Evolutionary conservation across 2,888 invertebrate species (phyloP).

Genomic region (Cryptophagus acutangulus): DNA sequence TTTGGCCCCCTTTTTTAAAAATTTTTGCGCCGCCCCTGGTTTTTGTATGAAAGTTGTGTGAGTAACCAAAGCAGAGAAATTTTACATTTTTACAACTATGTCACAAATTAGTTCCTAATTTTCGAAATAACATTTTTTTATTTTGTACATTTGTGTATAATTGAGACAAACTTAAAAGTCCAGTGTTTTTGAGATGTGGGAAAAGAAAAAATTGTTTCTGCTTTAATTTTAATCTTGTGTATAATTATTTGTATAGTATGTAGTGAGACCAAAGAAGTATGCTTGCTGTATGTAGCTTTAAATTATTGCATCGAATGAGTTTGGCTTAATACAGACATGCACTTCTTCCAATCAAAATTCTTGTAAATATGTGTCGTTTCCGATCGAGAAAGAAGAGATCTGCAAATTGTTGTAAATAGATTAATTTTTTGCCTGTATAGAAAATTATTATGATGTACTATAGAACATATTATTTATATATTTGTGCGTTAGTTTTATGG

Average conservation of each 20-base stretch:
- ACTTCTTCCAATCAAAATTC: conserved; percentile 28
- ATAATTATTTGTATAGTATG: not conserved
- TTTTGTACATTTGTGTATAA: conserved; percentile 3
- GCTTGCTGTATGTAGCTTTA: conserved; percentile 48
- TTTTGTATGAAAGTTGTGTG: too few species aligned
- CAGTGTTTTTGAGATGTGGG: too few species aligned
- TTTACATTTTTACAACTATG: not conserved
- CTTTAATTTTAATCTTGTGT: not conserved
- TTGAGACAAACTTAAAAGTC: too few species aligned
- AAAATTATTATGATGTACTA: too few species aligned
- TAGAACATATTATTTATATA: too few species aligned
- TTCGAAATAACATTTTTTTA: not conserved
- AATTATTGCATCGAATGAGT: conserved; percentile 44
- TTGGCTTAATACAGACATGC: conserved; percentile 34
- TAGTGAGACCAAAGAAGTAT: conserved; percentile 43
- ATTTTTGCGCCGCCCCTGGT: too few species aligned
- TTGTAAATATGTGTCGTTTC: conserved; percentile 12
- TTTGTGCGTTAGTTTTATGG: too few species aligned
- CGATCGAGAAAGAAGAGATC: too few species aligned
- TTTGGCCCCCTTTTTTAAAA: too few species aligned
- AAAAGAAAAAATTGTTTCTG: too few species aligned
- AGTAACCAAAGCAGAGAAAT: conserved; percentile 5
- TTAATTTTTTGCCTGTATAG: too few species aligned
- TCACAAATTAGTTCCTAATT: not conserved
- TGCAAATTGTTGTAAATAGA: too few species aligned